Evolutionary conservation across 1,140 invertebrate species (phyloP), one percentile per base, ranked within the genome.

Genomic region (Galleria mellonella): DNA sequence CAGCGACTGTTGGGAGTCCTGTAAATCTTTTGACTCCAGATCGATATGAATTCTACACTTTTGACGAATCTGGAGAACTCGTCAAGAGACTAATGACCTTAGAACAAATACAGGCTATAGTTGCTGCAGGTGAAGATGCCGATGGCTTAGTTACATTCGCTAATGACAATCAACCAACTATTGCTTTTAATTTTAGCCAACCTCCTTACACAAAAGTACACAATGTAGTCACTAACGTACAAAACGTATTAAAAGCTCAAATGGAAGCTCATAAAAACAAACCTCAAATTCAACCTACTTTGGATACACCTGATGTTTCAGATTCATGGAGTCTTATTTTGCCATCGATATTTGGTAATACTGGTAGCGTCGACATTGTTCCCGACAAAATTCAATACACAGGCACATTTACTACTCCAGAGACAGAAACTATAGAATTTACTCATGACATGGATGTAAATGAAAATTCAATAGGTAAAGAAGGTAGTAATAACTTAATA

Each of bases 31-130:
- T 94, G 2, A 91, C 91, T 49, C 94, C 93, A 2, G 94, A 95
- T 63, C 87, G 90, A 78, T 95, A 94, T 78, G 93, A 94, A 72
- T 95, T 94, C 70, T 95, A 94, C 62, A 94, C 94, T 0, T 94
- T 94, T 60, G 91, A 94, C 62, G 92, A 94, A 57, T 90, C 90
- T 32, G 94, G 94, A 13, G 92, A 95, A 62, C 87, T 95, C 13
- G 90, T 95, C 0, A 94, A 93, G 62, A 88, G 92, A 51, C 86
- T 94, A 23, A 95, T 95, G 94, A 94, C 93, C 17, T 83, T 94
- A 56, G 88, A 93, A 57, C 92, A 95, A 82, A 95, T 95, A 44
- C 92, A 94, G 68, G 91, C 91, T 32, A 92, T 95, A 41, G 93
- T 95, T 23, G 94, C 94, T 0, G 91, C 90, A 15, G 93, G 93